Base-by-base conservation (phyloP, 2,797 vertebrate genomes). In the Sus cebifrons region DNA sequence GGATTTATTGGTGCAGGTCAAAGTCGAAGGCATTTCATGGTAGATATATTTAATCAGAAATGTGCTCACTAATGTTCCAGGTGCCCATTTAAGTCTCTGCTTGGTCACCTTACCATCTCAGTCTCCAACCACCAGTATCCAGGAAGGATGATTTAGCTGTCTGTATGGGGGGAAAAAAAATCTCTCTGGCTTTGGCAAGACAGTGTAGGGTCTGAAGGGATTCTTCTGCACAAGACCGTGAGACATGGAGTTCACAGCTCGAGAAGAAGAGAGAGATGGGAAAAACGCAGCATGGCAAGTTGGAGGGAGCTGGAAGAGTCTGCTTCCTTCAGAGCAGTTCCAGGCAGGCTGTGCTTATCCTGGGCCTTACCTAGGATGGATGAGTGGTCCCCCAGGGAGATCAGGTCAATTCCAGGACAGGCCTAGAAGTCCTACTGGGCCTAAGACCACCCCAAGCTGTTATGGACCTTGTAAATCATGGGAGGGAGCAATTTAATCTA, bases 11-110 rank as follows among this genome's bases (percentile, higher is more conserved):
- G 81, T 49, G 11, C 20, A 64, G 68, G 96, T 96, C 91, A 96
- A 86, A 97, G 74, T 73, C 36, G 25, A 84, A 92, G 89, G 95
- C 81, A 96, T 97, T 95, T 97, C 95, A 95, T 90, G 95, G 94
- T 93, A 97, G 93, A 90, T 95, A 93, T 83, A 96, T 93, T 97
- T 97, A 95, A 96, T 94, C 96, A 97, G 64, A 98, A 97, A 97
- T 98, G 77, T 86, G 91, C 93, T 98, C 70, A 36, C 84, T 97
- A 94, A 93, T 93, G 86, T 96, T 93, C 58, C 94, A 92, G 81
- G 75, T 96, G 44, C 91, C 91, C 91, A 92, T 97, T 97, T 97
- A 96, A 86, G 83, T 97, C 83, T 95, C 84, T 84, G 89, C 96
- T 96, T 95, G 94, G 56, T 58, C 93, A 93, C 88, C 81, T 97